Percentiles rank a stretch among this genome's conserved stretches.
Conservation (phyloP, 2,113 vertebrate species). For the Heterotis niloticus region DNA sequence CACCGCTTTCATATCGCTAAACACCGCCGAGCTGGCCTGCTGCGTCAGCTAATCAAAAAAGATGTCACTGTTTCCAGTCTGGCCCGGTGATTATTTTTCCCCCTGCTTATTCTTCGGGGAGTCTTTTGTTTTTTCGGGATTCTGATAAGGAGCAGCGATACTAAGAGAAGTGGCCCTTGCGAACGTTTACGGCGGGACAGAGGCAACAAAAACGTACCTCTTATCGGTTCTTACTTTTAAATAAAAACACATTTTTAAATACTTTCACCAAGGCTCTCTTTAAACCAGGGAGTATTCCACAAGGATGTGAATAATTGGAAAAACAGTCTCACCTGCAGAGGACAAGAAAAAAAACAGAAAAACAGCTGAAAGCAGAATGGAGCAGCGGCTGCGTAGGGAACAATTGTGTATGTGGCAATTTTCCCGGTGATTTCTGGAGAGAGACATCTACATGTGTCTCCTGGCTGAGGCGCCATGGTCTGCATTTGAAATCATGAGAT, state of each 20-base stretch:
- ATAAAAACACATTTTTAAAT: constrained; percentile 10
- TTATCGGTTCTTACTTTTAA: not conserved
- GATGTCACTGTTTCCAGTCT: constrained; percentile 34
- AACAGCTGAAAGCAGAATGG: too few species aligned
- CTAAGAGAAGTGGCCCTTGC: not conserved
- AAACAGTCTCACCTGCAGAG: not conserved
- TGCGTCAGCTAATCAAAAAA: constrained; percentile 42
- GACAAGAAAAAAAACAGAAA: not conserved
- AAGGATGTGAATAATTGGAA: constrained; percentile 7
- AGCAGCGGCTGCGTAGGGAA: not conserved
- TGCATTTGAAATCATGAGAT: constrained; percentile 45
- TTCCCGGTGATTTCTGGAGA: constrained; percentile 39
- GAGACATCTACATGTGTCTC: constrained; percentile 47
- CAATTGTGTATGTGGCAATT: constrained; percentile 9
- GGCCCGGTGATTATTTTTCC: not conserved
- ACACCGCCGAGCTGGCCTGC: constrained; percentile 27
- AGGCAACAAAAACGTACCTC: not conserved
- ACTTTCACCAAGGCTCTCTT: not conserved
- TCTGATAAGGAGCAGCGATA: constrained; percentile 4
- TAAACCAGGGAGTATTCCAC: not conserved
- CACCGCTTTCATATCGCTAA: constrained; percentile 38
- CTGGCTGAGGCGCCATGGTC: constrained; percentile 31
- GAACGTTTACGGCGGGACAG: not conserved
- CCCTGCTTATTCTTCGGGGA: not conserved
- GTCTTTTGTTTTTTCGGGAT: constrained; percentile 7